phyloP scores from a whole-genome alignment of 2,113 vertebrate species.

The Trematomus loennbergii region DNA sequence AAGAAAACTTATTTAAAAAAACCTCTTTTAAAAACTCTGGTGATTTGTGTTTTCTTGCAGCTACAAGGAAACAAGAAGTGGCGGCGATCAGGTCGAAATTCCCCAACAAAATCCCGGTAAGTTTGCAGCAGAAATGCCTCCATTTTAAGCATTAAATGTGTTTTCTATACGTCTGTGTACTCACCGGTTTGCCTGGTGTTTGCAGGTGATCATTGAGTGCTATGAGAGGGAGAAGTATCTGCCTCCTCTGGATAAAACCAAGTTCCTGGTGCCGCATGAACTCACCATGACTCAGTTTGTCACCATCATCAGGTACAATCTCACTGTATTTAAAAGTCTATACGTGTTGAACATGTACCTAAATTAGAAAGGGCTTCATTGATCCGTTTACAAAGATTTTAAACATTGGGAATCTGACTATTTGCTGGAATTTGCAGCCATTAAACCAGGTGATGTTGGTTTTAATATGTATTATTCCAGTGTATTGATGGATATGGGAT shows the following conservation, averaged over 20 bases:
- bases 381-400: too few relatives aligned
- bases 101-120: conserved; percentile 92
- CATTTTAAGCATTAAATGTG: neutral
- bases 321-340: too few relatives aligned
- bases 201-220: conserved; percentile 91
- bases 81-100: conserved; percentile 90
- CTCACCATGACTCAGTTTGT: conserved; percentile 92
- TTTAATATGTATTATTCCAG: neutral
- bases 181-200: neutral
- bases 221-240: conserved; percentile 88
- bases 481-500: neutral
- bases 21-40: neutral
- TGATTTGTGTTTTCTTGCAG: conserved; percentile 69
- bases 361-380: too few relatives aligned
- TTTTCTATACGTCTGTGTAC: too few relatives aligned
- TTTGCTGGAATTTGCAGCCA: neutral
- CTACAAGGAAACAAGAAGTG: conserved; percentile 88
- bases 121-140: neutral
- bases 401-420: neutral
- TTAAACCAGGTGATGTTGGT: too few relatives aligned
- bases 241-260: conserved; percentile 90
- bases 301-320: conserved; percentile 87
- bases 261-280: conserved; percentile 92
- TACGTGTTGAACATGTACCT: too few relatives aligned
- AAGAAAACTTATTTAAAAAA: neutral